These are phyloP conservation scores for Dromiciops gliroides DNA, from an alignment of 2,113 vertebrate genomes.

Conservation along the genomic window DNA sequence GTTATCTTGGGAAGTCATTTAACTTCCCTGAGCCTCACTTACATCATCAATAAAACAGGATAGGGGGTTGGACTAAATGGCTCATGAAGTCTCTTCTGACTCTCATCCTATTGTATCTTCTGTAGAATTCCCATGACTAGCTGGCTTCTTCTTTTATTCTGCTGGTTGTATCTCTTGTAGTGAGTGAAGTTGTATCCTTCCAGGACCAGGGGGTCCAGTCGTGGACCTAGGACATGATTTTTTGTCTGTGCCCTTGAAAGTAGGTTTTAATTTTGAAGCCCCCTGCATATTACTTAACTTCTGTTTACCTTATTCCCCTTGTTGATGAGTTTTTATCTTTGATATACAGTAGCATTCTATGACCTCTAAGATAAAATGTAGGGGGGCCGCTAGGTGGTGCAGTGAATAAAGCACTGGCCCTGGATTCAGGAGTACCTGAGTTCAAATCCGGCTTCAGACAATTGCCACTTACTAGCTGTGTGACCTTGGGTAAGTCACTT, in stretches of 20 bases:
- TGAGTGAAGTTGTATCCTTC: background rate
- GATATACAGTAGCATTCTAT: background rate
- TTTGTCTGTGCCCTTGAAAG: background rate
- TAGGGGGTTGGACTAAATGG: background rate
- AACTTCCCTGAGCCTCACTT: background rate
- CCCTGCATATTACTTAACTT: background rate
- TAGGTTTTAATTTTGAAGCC: background rate
- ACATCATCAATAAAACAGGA: background rate
- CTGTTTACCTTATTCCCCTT: background rate
- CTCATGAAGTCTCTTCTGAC: background rate
- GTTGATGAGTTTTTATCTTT: background rate
- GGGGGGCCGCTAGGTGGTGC: too few relatives aligned
- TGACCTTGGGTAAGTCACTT: too few relatives aligned
- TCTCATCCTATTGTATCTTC: background rate
- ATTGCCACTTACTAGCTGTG: too few relatives aligned
- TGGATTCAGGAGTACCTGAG: too few relatives aligned
- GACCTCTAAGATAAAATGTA: background rate
- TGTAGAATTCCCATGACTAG: background rate
- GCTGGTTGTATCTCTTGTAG: background rate
- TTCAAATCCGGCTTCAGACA: too few relatives aligned
- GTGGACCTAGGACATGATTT: background rate
- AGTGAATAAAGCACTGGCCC: too few relatives aligned
- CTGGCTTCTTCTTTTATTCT: background rate
- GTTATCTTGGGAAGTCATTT: background rate
- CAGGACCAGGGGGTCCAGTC: background rate